These are phyloP conservation scores for Acanthosepion esculentum DNA, from an alignment of 2,888 invertebrate species.

Conservation along the genomic window DNA sequence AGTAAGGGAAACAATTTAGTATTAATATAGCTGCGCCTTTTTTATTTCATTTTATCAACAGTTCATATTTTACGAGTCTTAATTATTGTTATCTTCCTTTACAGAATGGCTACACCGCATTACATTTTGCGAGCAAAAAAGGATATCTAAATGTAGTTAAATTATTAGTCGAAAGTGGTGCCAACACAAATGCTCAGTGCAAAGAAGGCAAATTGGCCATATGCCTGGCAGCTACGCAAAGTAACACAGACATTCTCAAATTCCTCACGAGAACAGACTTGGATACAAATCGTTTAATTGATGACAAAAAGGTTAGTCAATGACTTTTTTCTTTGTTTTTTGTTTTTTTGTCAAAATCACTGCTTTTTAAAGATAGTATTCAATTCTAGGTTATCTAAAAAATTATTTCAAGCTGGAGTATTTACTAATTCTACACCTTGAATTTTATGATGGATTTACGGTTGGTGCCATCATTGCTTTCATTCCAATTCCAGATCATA, in stretches of 20 bases:
- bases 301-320: conserved; percentile 86
- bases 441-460: too few relatives aligned
- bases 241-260: conserved; percentile 95
- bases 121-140: conserved; percentile 73
- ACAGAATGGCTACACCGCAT: conserved; percentile 74
- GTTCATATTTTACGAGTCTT: too few relatives aligned
- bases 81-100: conserved; percentile 24
- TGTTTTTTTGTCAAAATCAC: too few relatives aligned
- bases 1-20: too few relatives aligned
- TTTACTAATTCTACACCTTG: too few relatives aligned
- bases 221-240: conserved; percentile 98
- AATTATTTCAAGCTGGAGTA: too few relatives aligned
- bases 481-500: too few relatives aligned
- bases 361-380: too few relatives aligned
- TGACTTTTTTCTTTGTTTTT: background rate
- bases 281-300: conserved; percentile 97
- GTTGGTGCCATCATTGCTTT: too few relatives aligned
- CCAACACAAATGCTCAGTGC: conserved; percentile 88
- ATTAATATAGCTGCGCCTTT: too few relatives aligned
- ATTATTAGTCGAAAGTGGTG: conserved; percentile 94
- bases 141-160: conserved; percentile 96
- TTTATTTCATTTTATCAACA: too few relatives aligned
- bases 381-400: too few relatives aligned
- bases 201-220: conserved; percentile 97
- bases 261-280: conserved; percentile 98